A percentile compares a stretch with the other conserved stretches of the same genome.
Conservation (phyloP, 37 sponge, comb jelly and placozoan genomes). For the Hormiphora californensis region DNA sequence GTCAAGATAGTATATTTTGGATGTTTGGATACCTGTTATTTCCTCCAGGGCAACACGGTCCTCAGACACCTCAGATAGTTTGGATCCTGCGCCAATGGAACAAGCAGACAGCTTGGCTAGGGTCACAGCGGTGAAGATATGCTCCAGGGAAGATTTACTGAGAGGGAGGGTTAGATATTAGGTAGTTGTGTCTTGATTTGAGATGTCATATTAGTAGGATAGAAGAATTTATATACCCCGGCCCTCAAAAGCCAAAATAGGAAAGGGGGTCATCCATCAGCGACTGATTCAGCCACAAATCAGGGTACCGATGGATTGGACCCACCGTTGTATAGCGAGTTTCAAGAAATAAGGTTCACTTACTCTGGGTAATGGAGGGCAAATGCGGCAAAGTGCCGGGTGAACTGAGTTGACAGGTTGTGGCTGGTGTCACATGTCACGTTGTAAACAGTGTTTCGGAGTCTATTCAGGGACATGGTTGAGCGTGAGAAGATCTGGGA, state of each 20-base stretch:
- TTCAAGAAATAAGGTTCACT: too few species aligned
- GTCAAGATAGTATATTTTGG: background rate
- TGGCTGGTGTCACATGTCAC: slow-evolving; percentile 44
- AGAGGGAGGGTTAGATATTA: background rate
- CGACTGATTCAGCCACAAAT: too few species aligned
- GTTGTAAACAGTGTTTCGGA: slow-evolving; percentile 44
- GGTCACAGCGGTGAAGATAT: slow-evolving; percentile 21
- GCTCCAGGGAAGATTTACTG: background rate
- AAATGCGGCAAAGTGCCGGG: slow-evolving; percentile 23
- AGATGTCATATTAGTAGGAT: too few species aligned
- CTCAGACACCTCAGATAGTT: slow-evolving; percentile 35
- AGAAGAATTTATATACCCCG: too few species aligned
- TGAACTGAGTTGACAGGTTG: slow-evolving; percentile 35
- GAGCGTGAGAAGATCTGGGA: slow-evolving; percentile 30
- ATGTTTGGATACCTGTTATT: background rate
- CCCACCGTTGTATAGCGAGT: too few species aligned
- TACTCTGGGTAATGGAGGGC: slow-evolving; percentile 46
- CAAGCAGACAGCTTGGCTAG: slow-evolving; percentile 29
- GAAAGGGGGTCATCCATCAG: too few species aligned
- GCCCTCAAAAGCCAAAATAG: too few species aligned
- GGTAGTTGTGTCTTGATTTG: background rate
- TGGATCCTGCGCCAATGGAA: slow-evolving; percentile 8
- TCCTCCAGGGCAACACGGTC: slow-evolving; percentile 32
- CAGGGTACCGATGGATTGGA: too few species aligned
- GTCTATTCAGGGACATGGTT: slow-evolving; percentile 26